Evolutionary conservation across 2,113 vertebrate species (phyloP).

Genomic region (Anolis sagrei): DNA sequence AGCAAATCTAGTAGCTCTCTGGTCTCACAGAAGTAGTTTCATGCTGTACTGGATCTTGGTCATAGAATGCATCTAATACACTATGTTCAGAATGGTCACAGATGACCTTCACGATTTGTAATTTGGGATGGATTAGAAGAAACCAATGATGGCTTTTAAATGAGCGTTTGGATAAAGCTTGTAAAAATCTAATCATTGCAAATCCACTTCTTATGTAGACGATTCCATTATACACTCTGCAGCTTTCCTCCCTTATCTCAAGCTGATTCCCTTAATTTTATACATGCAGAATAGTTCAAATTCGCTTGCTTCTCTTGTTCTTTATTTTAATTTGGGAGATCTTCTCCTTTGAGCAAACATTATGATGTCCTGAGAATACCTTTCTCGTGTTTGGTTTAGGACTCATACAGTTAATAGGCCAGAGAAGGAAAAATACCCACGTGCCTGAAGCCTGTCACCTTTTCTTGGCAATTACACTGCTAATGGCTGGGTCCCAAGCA

Average conservation of each 20-base stretch:
- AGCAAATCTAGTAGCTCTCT: background rate
- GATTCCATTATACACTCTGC: constrained; percentile 54
- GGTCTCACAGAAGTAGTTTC: background rate
- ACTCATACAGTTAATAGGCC: constrained; percentile 80
- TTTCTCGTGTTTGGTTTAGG: constrained; percentile 70
- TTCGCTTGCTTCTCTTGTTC: background rate
- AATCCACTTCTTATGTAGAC: constrained; percentile 76
- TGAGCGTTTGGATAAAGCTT: constrained; percentile 78
- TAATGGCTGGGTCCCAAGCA: constrained; percentile 93
- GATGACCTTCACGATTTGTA: constrained; percentile 73
- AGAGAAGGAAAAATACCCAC: constrained; percentile 62
- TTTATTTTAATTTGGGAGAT: background rate
- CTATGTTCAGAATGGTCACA: constrained; percentile 42
- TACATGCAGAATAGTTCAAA: constrained; percentile 12
- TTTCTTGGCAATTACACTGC: constrained; percentile 91
- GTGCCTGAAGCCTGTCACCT: constrained; percentile 92
- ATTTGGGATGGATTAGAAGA: constrained; percentile 79
- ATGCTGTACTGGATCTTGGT: background rate
- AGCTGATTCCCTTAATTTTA: constrained; percentile 59
- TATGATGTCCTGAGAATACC: constrained; percentile 55
- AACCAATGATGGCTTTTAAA: constrained; percentile 79
- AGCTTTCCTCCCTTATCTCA: constrained; percentile 58
- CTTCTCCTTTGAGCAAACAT: constrained; percentile 47
- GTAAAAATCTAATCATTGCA: constrained; percentile 78
- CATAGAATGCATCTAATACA: constrained; percentile 52